Percentiles rank a stretch among this genome's conserved stretches.
phyloP scores from a whole-genome alignment of 1,140 invertebrate species.

The Panulirus ornatus region DNA sequence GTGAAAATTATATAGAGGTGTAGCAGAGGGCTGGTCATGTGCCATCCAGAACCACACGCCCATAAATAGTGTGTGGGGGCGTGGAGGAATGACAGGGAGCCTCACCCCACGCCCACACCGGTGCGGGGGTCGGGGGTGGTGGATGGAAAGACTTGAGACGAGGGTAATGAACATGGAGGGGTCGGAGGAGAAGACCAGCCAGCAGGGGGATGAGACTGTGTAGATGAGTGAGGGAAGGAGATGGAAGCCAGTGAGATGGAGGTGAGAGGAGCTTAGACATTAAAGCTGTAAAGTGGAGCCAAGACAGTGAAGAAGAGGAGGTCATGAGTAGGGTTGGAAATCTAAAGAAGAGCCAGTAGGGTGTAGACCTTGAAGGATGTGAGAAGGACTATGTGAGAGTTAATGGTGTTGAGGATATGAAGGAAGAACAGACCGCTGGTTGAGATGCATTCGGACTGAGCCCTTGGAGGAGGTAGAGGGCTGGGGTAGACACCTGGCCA shows the following conservation, averaged over 20 bases:
- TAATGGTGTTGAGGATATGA: too few species aligned
- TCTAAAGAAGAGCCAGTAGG: too few species aligned
- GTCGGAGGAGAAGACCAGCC: not conserved
- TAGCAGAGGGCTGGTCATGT: not conserved
- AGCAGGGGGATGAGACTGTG: not conserved
- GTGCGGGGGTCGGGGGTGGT: not conserved
- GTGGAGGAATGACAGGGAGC: constrained; percentile 1
- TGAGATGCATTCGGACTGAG: too few species aligned
- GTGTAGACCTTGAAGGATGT: too few species aligned
- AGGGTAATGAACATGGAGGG: not conserved
- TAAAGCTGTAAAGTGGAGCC: too few species aligned
- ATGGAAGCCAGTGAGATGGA: not conserved
- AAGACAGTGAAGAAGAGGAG: too few species aligned
- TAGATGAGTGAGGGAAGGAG: not conserved
- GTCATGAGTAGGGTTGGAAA: too few species aligned
- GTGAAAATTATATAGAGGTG: not conserved
- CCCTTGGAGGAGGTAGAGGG: too few species aligned
- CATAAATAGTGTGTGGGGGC: constrained; percentile 21
- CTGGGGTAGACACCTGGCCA: too few species aligned
- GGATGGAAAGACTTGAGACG: not conserved
- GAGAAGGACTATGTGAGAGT: too few species aligned
- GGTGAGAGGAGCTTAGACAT: not conserved
- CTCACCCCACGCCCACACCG: not conserved
- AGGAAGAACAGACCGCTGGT: too few species aligned
- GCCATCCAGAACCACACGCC: not conserved